Evolutionary conservation across 2,113 vertebrate genomes (phyloP).

Genomic region (Entelurus aequoreus): DNA sequence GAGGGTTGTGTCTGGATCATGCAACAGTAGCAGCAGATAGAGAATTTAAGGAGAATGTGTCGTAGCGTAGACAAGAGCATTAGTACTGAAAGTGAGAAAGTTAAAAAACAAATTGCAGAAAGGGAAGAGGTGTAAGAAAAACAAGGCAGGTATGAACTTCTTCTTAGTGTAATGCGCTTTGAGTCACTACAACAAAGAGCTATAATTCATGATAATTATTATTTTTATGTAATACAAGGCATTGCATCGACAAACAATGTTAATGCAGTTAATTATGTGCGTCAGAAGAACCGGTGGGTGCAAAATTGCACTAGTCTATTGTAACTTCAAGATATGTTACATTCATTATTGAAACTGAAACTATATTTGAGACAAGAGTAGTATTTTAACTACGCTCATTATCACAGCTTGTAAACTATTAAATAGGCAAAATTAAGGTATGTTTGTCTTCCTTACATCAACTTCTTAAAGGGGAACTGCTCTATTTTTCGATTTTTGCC

Average conservation of each 20-base stretch:
- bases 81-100: conserved; percentile 13
- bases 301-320: neutral
- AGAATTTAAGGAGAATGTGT: conserved; percentile 1
- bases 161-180: too few relatives aligned
- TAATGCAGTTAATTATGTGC: conserved; percentile 27
- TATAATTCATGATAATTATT: too few relatives aligned
- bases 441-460: too few relatives aligned
- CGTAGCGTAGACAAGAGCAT: conserved; percentile 6
- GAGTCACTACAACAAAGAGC: too few relatives aligned
- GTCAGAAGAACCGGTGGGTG: neutral
- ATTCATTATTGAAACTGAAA: neutral
- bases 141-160: neutral
- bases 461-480: too few relatives aligned
- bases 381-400: too few relatives aligned
- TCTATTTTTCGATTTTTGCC: too few relatives aligned
- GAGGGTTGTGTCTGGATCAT: neutral
- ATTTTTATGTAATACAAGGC: too few relatives aligned
- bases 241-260: conserved; percentile 35
- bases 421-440: too few relatives aligned
- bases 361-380: too few relatives aligned
- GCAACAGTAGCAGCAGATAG: neutral
- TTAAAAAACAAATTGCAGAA: conserved; percentile 26
- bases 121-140: conserved; percentile 33
- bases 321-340: neutral
- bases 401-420: too few relatives aligned